Evolutionary conservation across 1,140 invertebrate genomes (phyloP), one percentile per base, ranked within the genome.

Genomic region (Diabrotica virgifera): DNA sequence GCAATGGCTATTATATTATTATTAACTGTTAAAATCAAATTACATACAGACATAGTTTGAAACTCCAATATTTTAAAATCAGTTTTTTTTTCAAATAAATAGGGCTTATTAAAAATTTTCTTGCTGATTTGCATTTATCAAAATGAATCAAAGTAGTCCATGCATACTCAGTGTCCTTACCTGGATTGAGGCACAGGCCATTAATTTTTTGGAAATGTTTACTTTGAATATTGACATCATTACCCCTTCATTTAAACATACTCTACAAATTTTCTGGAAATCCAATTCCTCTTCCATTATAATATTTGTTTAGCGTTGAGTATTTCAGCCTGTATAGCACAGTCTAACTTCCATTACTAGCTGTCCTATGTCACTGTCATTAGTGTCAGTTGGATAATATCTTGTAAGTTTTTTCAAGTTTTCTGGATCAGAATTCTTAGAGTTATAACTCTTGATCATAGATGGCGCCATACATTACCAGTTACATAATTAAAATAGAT

Each of bases 151-250:
- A 24, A 24, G 24, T 24, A 24, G 24, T 24, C 24, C 4, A 53
- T 36, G 54, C 9, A 56, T 38, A 36, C 24, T 24, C 4, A 24
- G 24, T 24, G 24, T 24, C 24, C 24, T 24, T 73, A 81, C 78
- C 74, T 80, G 78, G 12, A 80, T 73, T 58, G 77, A 76, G 64
- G 80, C 74, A 72, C 78, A 80, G 52, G 78, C 69, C 76, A 80
- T 80, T 50, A 80, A 74, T 68, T 80, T 81, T 62, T 79, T 80
- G 6, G 74, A 78, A 59, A 80, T 72, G 50, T 78, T 77, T 35
- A 80, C 78, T 76, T 79, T 79, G 66, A 80, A 81, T 51, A 80
- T 71, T 36, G 79, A 77, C 74, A 80, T 77, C 73, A 76, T 76
- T 24, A 71, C 65, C 52, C 76, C 77, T 71, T 77, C 72, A 24